phyloP scores from a whole-genome alignment of 2,797 vertebrate genomes.

The Muscicapa striata region DNA sequence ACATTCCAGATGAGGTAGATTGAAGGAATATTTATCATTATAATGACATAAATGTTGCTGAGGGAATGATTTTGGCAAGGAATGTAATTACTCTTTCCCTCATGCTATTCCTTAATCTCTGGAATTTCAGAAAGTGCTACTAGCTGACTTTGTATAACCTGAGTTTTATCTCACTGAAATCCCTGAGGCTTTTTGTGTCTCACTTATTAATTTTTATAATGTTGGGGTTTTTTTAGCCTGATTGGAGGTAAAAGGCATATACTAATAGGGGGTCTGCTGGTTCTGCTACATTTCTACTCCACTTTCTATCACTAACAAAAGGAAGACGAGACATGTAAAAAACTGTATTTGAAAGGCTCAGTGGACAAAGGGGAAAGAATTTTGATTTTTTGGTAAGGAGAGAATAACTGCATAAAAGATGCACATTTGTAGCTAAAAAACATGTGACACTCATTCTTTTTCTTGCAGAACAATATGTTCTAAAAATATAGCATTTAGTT shows the following conservation, averaged over 20 bases:
- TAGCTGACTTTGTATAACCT: background rate
- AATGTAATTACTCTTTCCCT: background rate
- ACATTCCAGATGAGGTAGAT: slow-evolving; percentile 52
- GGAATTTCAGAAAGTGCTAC: background rate
- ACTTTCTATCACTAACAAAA: background rate
- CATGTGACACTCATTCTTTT: background rate
- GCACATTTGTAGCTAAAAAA: background rate
- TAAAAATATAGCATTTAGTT: background rate
- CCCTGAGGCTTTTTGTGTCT: slow-evolving; percentile 42
- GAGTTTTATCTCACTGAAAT: slow-evolving; percentile 36
- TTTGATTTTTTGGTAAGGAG: background rate
- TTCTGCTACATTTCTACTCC: background rate
- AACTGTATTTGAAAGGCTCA: background rate
- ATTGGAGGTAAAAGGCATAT: background rate
- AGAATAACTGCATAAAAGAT: background rate
- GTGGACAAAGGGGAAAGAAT: background rate
- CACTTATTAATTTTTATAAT: background rate
- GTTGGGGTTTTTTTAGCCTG: background rate
- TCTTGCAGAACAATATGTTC: background rate
- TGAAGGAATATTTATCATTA: background rate
- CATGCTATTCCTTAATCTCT: background rate
- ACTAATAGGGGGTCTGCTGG: background rate
- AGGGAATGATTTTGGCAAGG: background rate
- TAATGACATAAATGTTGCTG: background rate
- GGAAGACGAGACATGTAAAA: background rate